Evolutionary conservation across 2,888 invertebrate genomes (phyloP), one percentile per base, ranked within the genome.

Genomic region (Poecilobothrus nobilitatus): DNA sequence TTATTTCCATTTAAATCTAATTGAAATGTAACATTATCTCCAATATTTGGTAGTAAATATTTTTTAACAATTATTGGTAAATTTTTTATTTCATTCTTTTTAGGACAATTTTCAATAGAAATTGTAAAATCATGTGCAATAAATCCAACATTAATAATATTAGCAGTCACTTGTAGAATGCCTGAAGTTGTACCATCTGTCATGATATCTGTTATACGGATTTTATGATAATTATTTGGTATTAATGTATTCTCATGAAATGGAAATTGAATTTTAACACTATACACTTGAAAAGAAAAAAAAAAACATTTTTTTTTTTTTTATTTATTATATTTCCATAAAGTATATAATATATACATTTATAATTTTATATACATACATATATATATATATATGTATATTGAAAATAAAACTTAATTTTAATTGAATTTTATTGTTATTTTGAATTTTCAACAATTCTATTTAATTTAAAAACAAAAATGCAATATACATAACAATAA

Each of bases 181-280:
- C 78, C 76, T 66, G 71, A 74, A n/a, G 75, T 76, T 2, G 78
- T 79, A 7, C 76, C 78, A 71, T 80, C 80, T 21, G 74, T 76
- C 12, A 78, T 68, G 64, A 80, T 74, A 71, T 71, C 73, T 2
- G 74, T 71, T 12, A 80, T 76, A 63, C 76, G 76, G 1, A 77
- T 74, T 33, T 71, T 74, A 10, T 74, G 71, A 12, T 66, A 44
- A 34, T 76, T 74, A 10, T 44, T 44, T 9, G 69, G 66, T 3
- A 76, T 65, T 9, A 77, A 70, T 2, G 71, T 68, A 66, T 80
- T 80, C 65, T 78, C 75, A 4, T 74, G 71, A 65, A 80, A 80
- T 8, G 80, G 77, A 67, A 79, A 74, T 70, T 78, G 76, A 12
- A 79, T 70, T 73, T 77, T 77, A 5, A 80, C 73, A 63, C 70